Evolutionary conservation across 1,140 invertebrate genomes (phyloP).

Genomic region (Anastatus disparis): DNA sequence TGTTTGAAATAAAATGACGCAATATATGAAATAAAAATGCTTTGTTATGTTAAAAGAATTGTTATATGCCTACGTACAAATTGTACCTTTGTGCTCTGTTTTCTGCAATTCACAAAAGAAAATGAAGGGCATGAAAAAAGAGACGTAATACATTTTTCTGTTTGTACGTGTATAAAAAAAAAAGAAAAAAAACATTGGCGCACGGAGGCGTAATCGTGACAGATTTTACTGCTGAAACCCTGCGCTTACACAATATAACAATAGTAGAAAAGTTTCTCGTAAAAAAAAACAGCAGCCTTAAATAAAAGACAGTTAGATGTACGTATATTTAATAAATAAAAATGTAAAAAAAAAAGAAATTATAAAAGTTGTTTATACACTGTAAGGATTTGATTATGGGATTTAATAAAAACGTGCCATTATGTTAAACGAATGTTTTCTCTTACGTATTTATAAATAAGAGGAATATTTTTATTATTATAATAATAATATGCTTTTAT

Average conservation of each 20-base stretch:
- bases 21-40: no score
- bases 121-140: slow-evolving; percentile 7
- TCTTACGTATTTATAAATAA: no score
- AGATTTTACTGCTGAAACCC: slow-evolving; percentile 30
- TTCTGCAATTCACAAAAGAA: slow-evolving; percentile 7
- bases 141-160: neutral
- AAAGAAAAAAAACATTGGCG: no score
- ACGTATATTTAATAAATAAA: slow-evolving; percentile 9
- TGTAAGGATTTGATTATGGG: neutral
- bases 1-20: no score
- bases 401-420: slow-evolving; percentile 7
- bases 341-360: slow-evolving; percentile 1
- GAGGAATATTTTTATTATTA: no score
- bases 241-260: neutral
- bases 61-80: slow-evolving; percentile 7
- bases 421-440: neutral
- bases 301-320: slow-evolving; percentile 25
- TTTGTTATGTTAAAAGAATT: neutral
- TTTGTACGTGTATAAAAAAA: neutral
- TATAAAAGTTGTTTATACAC: slow-evolving; percentile 12
- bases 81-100: slow-evolving; percentile 5
- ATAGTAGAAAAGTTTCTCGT: neutral
- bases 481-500: no score
- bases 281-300: slow-evolving; percentile 17
- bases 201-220: slow-evolving; percentile 29